These are phyloP conservation scores for Amaurobius ferox DNA, from an alignment of 2,888 invertebrate genomes.

Conservation along the genomic window DNA sequence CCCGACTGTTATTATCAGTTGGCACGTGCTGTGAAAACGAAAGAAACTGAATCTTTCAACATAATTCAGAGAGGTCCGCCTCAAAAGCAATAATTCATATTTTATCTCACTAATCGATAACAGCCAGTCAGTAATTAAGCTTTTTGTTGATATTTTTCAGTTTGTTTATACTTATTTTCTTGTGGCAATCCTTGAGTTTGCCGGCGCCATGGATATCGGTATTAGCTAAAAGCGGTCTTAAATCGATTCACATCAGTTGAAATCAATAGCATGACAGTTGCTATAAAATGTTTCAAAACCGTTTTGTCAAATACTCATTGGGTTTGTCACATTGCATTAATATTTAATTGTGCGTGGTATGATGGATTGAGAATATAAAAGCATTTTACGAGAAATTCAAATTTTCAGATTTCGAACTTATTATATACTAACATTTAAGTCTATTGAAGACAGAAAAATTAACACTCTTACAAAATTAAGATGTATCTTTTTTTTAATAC, in stretches of 20 bases:
- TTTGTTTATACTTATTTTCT: slow-evolving; percentile 14
- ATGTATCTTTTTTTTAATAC: no score
- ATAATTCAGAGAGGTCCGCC: slow-evolving; percentile 5
- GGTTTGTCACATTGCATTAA: not conserved
- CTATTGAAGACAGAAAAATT: no score
- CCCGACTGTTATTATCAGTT: not conserved
- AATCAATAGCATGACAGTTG: not conserved
- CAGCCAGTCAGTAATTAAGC: slow-evolving; percentile 3
- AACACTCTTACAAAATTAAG: no score
- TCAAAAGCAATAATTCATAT: slow-evolving; percentile 14
- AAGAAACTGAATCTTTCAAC: slow-evolving; percentile 7
- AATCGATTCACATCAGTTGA: not conserved
- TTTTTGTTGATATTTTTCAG: slow-evolving; percentile 16
- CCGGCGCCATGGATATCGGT: not conserved
- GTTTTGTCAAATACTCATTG: not conserved
- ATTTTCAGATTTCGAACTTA: no score
- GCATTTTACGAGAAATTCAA: no score
- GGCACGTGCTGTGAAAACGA: slow-evolving; percentile 14
- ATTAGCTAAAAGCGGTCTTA: not conserved
- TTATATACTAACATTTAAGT: no score
- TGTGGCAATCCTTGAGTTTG: not conserved
- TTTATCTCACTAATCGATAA: slow-evolving; percentile 10
- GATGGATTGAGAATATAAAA: no score
- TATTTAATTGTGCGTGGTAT: not conserved
- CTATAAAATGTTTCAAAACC: not conserved